Percentiles rank a stretch among this genome's conserved stretches.
These are phyloP conservation scores for Timema cristinae DNA, from an alignment of 2,888 invertebrate genomes.

Conservation along the genomic window DNA sequence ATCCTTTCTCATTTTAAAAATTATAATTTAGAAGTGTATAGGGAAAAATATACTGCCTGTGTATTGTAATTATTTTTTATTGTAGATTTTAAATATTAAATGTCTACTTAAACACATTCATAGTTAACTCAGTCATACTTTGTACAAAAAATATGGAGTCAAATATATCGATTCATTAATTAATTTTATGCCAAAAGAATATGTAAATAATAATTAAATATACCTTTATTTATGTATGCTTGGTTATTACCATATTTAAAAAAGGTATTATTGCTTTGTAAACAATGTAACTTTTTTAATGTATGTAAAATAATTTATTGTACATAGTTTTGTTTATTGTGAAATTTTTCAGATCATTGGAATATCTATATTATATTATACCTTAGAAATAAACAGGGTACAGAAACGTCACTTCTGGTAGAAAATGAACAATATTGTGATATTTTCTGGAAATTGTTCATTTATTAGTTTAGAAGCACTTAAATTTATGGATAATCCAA, in stretches of 20 bases:
- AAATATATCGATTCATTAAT: neutral
- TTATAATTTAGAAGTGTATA: too few species aligned
- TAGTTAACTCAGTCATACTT: too few species aligned
- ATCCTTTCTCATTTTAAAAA: too few species aligned
- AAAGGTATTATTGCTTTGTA: too few species aligned
- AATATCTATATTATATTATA: neutral
- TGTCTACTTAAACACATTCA: too few species aligned
- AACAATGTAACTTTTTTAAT: neutral
- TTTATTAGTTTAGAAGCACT: too few species aligned
- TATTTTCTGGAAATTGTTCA: too few species aligned
- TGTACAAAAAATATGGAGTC: neutral
- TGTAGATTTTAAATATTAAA: neutral
- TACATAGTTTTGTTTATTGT: conserved; percentile 8
- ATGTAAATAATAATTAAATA: neutral
- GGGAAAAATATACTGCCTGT: neutral
- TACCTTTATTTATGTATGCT: neutral
- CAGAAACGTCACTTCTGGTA: conserved; percentile 1
- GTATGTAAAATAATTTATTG: neutral
- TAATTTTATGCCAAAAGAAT: neutral
- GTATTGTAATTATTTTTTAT: neutral
- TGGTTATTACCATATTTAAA: too few species aligned
- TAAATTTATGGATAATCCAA: too few species aligned
- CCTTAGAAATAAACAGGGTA: conserved; percentile 8
- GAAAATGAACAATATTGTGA: conserved; percentile 8
- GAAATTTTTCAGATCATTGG: too few species aligned